Base-by-base conservation (phyloP, 2,888 invertebrate species). In the Acronicta alni region DNA sequence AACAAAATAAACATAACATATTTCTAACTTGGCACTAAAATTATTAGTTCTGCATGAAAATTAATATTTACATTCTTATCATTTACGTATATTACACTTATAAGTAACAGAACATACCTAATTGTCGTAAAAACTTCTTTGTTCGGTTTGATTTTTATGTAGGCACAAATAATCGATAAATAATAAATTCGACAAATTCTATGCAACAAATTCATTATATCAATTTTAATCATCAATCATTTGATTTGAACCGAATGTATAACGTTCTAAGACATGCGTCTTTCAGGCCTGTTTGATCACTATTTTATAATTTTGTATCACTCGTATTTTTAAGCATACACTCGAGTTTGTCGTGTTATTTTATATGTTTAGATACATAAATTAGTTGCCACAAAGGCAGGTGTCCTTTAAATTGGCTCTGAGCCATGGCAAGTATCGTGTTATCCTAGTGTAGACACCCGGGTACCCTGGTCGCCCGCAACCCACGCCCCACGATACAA, bases 401-500 rank as follows among this genome's bases (percentile, higher is more conserved):
- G 96, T 95, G 76, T 97, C 96, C 70, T 96, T 95, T 78, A 97
- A 94, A 80, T 97, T 97, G 8, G 96, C 95, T 72, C 95, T 95
- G 23, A 98, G 95, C 98, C 98, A 98, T 49, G 96, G 96, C 7
- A 96, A 86, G 80, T 97, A 97, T 72, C 95, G 93, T 0, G 96
- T 93, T 14, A 97, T 96, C 68, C 97, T 92, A 0, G 97, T 97
- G 79, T 97, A 97, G 5, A 97, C 97, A 2, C 97, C 97, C 0
- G 97, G 97, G 79, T 96, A 97, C 0, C 96, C 96, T 7, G 96
- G 96, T 67, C 96, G 89, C 0, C 96, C 97, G 80, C 97, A 97
- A 1, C 97, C 97, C 0, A 97, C 97, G 12, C 98, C 98, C 97
- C 97, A 98, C 0, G 97, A 97, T 0, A 98, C 98, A 73, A 97